Evolutionary conservation across 23 tunicate species (phyloP), one percentile per base, ranked within the genome.

Genomic region (Halocynthia aurantium): DNA sequence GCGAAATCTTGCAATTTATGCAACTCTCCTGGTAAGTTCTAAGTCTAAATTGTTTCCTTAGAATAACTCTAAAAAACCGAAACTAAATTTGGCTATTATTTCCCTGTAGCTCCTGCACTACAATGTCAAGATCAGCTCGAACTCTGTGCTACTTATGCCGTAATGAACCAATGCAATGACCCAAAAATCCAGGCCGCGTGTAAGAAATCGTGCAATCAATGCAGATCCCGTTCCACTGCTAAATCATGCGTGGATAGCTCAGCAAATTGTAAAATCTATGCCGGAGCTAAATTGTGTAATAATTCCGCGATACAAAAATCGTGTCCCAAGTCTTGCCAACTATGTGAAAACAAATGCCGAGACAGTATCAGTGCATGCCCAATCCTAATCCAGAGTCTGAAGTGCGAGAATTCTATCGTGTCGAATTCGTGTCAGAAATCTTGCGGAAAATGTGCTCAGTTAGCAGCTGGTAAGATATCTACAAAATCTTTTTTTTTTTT

Each of bases 1-100:
- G 88, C 79, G 80, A 69, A 64, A 22, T 80, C 88, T 19, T 89
- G 96, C 51, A 60, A 67, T 50, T 64, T 75, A 8, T 89, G 96
- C 69, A 55, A 20, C n/a, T 64, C 55, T 54, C 19, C 56, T 51
- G 78, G 78, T 74, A 56, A 74, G 76, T 52, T 15, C 18, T 15
- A 2, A 11, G 13, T 68, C 19, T 15, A 1, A 13, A n/a, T 68
- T 68, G 15, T 58, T 58, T 4, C n/a, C 63, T 13, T 31, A 31
- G 44, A 31, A 13, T 58, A n/a, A 15, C 63, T 58, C 63, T 13
- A 58, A 58, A 58, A n/a, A n/a, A n/a, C n/a, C 63, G 2, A 58
- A 58, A 58, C 63, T 58, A 13, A 15, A 58, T 58, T 65, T 65
- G 22, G 9, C 72, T 15, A 12, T 11, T 67, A 40, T 13, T 74